These are phyloP conservation scores for Urocolius indicus DNA, from an alignment of 2,113 vertebrate genomes.

Conservation along the genomic window DNA sequence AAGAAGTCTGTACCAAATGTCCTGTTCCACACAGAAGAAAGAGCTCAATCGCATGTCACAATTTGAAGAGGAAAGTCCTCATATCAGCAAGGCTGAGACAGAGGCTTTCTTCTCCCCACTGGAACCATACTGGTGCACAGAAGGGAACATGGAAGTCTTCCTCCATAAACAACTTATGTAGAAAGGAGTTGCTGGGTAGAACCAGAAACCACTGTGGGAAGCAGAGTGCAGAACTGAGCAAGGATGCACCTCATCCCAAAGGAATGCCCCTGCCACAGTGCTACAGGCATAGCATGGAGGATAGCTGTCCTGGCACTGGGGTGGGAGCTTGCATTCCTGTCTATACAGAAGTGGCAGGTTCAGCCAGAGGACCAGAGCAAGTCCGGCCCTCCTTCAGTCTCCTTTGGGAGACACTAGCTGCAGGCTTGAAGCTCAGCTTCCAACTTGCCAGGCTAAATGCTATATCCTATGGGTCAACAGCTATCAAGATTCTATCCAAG, in stretches of 20 bases:
- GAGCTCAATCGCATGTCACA: neutral
- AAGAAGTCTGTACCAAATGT: neutral
- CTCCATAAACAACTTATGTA: neutral
- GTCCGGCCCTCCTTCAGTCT: neutral
- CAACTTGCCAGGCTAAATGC: neutral
- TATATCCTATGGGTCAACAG: neutral
- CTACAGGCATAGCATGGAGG: neutral
- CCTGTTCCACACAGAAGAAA: neutral
- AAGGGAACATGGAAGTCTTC: neutral
- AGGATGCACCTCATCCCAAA: neutral
- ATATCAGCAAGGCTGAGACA: neutral
- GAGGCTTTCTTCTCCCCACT: neutral
- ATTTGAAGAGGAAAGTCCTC: neutral
- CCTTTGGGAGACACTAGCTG: neutral
- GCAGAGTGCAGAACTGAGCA: neutral
- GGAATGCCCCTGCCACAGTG: neutral
- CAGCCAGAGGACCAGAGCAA: neutral
- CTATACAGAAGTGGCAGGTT: neutral
- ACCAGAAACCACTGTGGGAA: neutral
- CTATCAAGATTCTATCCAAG: neutral
- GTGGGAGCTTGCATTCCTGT: neutral
- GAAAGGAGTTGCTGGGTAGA: neutral
- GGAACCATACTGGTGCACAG: fast-evolving
- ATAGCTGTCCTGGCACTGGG: neutral
- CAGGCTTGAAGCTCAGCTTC: neutral